Evolutionary conservation across 2,797 vertebrate species (phyloP).

Genomic region (Ctenopoma kingsleyae): DNA sequence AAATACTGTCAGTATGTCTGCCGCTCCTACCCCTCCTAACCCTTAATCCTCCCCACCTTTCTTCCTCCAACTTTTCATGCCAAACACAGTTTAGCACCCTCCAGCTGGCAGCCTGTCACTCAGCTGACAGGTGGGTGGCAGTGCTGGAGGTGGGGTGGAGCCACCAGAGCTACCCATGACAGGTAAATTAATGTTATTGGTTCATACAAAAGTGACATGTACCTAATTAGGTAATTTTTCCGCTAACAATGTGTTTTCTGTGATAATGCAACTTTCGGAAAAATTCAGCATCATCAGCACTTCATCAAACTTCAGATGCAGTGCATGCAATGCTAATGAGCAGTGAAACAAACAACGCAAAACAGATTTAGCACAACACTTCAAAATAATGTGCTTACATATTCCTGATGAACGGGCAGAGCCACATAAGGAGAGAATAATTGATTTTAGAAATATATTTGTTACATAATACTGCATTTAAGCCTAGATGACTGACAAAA

Average conservation of each 20-base stretch:
- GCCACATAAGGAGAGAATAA: background rate
- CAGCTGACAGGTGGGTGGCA: constrained; percentile 53
- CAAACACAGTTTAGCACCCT: constrained; percentile 56
- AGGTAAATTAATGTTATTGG: constrained; percentile 67
- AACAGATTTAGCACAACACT: background rate
- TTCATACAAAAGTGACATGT: constrained; percentile 50
- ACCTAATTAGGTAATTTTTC: constrained; percentile 59
- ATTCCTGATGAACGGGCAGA: background rate
- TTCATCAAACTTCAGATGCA: constrained; percentile 22
- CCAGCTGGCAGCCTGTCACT: constrained; percentile 63
- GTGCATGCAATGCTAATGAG: constrained; percentile 9
- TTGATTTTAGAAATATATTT: constrained; percentile 5
- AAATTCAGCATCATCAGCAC: constrained; percentile 46
- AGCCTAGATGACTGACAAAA: constrained; percentile 17
- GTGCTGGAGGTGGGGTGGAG: constrained; percentile 33
- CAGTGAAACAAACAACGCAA: constrained; percentile 10
- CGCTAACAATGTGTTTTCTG: constrained; percentile 40
- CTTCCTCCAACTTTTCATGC: constrained; percentile 48
- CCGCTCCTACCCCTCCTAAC: constrained; percentile 41
- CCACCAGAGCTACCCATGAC: constrained; percentile 50
- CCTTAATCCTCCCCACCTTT: constrained; percentile 37
- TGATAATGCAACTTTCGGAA: constrained; percentile 38
- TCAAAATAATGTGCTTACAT: background rate
- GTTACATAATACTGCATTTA: constrained; percentile 20
- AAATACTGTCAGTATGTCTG: constrained; percentile 45